A percentile compares a stretch with the other conserved stretches of the same genome.
Conservation (phyloP, 2,113 vertebrate species). For the Nibea coibor region DNA sequence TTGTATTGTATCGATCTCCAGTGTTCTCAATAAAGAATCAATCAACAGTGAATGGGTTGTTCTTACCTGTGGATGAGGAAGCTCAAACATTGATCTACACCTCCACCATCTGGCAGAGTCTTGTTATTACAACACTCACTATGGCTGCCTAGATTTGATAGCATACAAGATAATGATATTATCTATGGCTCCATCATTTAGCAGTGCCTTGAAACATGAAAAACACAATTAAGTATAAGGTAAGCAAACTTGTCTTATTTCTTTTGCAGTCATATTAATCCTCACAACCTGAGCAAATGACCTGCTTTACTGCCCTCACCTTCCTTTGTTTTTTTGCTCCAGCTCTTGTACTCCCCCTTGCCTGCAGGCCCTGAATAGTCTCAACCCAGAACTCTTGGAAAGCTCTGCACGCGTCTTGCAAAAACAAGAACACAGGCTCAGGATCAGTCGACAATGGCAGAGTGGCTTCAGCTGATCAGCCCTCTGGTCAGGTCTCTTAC, state of each 20-base stretch:
- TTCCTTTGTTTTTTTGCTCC: background rate
- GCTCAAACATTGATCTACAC: background rate
- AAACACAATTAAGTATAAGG: background rate
- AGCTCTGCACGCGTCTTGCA: background rate
- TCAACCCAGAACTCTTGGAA: background rate
- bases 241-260: background rate
- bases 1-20: constrained; percentile 58
- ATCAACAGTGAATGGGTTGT: background rate
- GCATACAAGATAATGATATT: background rate
- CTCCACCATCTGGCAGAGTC: constrained; percentile 34
- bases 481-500: background rate
- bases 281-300: background rate
- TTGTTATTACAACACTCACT: constrained; percentile 1
- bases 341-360: background rate
- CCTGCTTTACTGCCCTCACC: background rate
- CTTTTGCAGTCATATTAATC: background rate
- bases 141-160: background rate
- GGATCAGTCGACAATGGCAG: background rate
- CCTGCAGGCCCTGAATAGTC: background rate
- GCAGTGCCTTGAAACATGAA: background rate
- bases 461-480: background rate
- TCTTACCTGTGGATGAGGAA: background rate
- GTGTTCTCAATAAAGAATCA: constrained; percentile 66
- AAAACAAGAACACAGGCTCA: background rate
- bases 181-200: background rate